Evolutionary conservation across 1,140 invertebrate species (phyloP).

Genomic region (Bursaphelenchus mucronatus): DNA sequence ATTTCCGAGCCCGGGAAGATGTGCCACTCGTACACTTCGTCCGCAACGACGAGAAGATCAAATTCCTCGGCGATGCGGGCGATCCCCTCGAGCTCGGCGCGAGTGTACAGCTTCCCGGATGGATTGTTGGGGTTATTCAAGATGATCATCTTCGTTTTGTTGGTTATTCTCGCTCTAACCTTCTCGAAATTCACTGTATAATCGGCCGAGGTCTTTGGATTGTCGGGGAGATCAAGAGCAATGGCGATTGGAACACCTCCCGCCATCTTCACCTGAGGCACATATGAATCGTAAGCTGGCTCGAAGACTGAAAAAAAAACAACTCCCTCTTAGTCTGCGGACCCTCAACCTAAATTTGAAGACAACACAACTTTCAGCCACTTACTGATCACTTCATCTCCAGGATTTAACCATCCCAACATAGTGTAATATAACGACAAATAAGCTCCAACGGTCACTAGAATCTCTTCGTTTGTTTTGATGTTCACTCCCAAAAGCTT

Average conservation of each 20-base stretch:
- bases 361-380: constrained; percentile 9
- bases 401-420: constrained; percentile 69
- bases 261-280: constrained; percentile 82
- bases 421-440: constrained; percentile 78
- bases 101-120: constrained; percentile 63
- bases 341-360: neutral
- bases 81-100: constrained; percentile 70
- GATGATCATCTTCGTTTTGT: constrained; percentile 88
- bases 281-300: constrained; percentile 96
- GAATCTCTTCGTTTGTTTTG: constrained; percentile 76
- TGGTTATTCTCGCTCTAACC: constrained; percentile 76
- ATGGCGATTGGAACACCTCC: constrained; percentile 83
- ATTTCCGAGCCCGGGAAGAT: constrained; percentile 80
- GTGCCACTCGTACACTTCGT: constrained; percentile 98
- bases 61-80: constrained; percentile 83
- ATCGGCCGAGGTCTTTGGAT: constrained; percentile 70
- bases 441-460: constrained; percentile 86
- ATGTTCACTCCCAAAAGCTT: constrained; percentile 72
- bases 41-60: constrained; percentile 82
- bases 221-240: constrained; percentile 70
- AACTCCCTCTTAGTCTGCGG: constrained; percentile 13
- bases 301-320: constrained; percentile 88
- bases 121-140: constrained; percentile 72
- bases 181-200: constrained; percentile 82
- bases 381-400: constrained; percentile 70